Evolutionary conservation across 2,797 vertebrate species (phyloP).

Genomic region (Phrynocephalus forsythii): DNA sequence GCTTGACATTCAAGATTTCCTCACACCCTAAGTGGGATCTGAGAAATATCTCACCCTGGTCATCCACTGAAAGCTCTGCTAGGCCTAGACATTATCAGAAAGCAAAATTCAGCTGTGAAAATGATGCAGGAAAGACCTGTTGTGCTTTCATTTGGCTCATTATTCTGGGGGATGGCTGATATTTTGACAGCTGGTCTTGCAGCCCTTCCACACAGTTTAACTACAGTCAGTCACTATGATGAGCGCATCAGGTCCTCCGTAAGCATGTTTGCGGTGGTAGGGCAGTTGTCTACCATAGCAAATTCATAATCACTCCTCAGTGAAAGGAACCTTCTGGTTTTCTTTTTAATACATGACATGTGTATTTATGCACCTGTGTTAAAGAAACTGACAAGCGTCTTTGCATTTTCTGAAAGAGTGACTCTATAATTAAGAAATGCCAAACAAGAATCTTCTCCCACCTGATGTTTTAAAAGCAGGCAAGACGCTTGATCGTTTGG

Average conservation of each 20-base stretch:
- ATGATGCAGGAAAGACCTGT: background rate
- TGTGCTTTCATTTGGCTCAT: background rate
- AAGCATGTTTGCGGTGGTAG: background rate
- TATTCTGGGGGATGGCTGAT: background rate
- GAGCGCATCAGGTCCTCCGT: background rate
- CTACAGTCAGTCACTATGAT: background rate
- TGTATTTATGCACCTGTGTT: slow-evolving; percentile 19
- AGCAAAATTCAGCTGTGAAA: background rate
- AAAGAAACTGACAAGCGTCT: slow-evolving; percentile 10
- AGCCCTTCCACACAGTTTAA: background rate
- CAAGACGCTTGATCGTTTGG: background rate
- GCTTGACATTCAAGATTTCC: background rate
- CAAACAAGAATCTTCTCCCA: slow-evolving; percentile 26
- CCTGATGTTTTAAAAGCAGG: slow-evolving; percentile 14
- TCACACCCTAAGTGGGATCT: no score
- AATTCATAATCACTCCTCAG: background rate
- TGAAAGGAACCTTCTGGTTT: background rate
- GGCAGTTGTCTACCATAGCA: background rate
- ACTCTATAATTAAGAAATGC: slow-evolving; percentile 27
- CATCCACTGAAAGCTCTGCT: background rate
- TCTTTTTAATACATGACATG: background rate
- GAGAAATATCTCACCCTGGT: background rate
- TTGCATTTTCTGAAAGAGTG: background rate
- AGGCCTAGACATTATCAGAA: background rate
- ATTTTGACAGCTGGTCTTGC: slow-evolving; percentile 21